phyloP scores from a whole-genome alignment of 2,113 vertebrate genomes.

The Eptatretus burgeri region DNA sequence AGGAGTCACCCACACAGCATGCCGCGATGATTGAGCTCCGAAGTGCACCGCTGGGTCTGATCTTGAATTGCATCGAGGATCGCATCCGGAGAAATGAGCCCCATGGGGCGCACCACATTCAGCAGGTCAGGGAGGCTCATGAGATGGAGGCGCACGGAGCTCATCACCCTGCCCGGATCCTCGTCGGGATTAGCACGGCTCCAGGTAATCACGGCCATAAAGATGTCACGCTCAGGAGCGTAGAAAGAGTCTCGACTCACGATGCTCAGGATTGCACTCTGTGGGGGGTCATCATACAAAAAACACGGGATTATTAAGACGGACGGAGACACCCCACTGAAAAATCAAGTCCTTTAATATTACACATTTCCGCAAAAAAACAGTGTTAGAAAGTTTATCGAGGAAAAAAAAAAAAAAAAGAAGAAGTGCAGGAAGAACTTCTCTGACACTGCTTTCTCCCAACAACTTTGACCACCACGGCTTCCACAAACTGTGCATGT shows the following conservation, averaged over 20 bases:
- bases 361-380: too few relatives aligned
- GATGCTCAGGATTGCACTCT: conserved; percentile 54
- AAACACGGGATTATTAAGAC: too few relatives aligned
- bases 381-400: too few relatives aligned
- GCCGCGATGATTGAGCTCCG: conserved; percentile 92
- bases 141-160: conserved; percentile 56
- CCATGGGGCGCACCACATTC: conserved; percentile 63
- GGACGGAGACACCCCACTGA: too few relatives aligned
- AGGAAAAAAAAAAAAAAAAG: too few relatives aligned
- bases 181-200: conserved; percentile 51
- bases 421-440: too few relatives aligned
- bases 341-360: too few relatives aligned
- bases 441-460: too few relatives aligned
- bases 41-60: conserved; percentile 76
- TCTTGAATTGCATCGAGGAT: conserved; percentile 90
- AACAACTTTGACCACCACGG: not conserved
- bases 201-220: conserved; percentile 31
- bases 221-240: conserved; percentile 76
- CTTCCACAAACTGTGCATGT: not conserved
- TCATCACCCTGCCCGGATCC: conserved; percentile 45
- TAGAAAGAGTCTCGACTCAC: conserved; percentile 69
- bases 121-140: conserved; percentile 86
- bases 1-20: conserved; percentile 46
- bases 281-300: not conserved
- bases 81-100: conserved; percentile 56